Conservation (phyloP, 2,888 invertebrate genomes). For the Torymus auratus region DNA sequence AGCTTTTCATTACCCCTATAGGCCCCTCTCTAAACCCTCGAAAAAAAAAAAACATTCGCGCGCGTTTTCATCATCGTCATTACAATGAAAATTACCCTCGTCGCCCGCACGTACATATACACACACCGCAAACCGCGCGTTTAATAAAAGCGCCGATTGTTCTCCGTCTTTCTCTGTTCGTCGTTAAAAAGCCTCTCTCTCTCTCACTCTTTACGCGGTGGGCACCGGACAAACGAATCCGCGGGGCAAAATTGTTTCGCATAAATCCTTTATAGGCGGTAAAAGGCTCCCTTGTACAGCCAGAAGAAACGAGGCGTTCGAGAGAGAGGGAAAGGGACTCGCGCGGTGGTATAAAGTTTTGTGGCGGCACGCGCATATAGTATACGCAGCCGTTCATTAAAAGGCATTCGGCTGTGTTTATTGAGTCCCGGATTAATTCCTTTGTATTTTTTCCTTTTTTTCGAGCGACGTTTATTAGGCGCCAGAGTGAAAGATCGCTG, state of each 20-base stretch:
- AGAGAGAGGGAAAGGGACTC: too few relatives aligned
- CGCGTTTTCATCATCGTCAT: slow-evolving; percentile 26
- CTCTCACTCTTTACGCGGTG: too few relatives aligned
- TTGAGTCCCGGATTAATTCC: not conserved
- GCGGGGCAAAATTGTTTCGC: slow-evolving; percentile 51
- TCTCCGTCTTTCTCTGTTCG: not conserved
- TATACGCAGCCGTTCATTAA: not conserved
- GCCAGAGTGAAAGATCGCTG: too few relatives aligned
- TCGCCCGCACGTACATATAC: not conserved
- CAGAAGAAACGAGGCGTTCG: not conserved
- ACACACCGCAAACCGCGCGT: not conserved
- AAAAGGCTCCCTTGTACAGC: slow-evolving; percentile 30
- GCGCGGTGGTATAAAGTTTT: too few relatives aligned
- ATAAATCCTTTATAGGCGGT: slow-evolving; percentile 51
- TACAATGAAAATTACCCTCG: slow-evolving; percentile 1
- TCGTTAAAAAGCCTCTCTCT: slow-evolving; percentile 31
- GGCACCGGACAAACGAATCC: slow-evolving; percentile 8
- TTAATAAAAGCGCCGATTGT: slow-evolving; percentile 50
- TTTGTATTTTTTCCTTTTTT: too few relatives aligned
- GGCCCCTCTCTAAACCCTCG: not conserved
- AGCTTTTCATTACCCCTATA: too few relatives aligned
- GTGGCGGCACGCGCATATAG: not conserved
- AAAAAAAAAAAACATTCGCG: not conserved
- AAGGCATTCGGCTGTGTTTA: not conserved
- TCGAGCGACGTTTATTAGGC: too few relatives aligned